phyloP scores from a whole-genome alignment of 2,113 vertebrate genomes.

The Panthera uncia region DNA sequence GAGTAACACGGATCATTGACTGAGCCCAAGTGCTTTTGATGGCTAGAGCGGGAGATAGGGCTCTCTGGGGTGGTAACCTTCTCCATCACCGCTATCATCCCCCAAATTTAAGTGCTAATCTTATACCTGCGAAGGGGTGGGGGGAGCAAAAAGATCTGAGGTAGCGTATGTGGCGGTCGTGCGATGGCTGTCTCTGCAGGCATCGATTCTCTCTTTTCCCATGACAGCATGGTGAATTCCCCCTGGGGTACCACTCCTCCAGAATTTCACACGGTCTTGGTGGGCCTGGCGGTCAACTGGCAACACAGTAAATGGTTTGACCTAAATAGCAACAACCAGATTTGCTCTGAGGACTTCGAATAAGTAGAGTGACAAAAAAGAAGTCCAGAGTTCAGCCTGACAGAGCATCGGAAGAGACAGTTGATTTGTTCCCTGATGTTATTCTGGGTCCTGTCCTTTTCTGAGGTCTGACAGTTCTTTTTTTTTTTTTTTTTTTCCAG shows the following conservation, averaged over 20 bases:
- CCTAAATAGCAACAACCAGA: background rate
- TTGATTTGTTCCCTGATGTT: background rate
- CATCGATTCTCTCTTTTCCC: background rate
- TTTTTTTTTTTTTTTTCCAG: background rate
- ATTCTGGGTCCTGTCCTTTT: background rate
- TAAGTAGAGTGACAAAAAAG: background rate
- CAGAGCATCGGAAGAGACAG: background rate
- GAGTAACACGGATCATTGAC: background rate
- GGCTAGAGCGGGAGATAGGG: background rate
- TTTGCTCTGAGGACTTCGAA: slow-evolving; percentile 3
- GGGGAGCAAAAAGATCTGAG: background rate
- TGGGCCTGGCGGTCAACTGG: background rate
- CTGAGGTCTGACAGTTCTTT: background rate
- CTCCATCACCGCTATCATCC: background rate
- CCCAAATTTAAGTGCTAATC: background rate
- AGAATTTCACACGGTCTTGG: background rate
- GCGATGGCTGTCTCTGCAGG: background rate
- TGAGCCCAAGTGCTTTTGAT: background rate
- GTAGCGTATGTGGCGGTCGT: no score
- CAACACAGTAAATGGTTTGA: background rate
- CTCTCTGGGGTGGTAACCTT: background rate
- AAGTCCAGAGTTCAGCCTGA: background rate
- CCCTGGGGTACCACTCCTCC: background rate
- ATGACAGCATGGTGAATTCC: background rate
- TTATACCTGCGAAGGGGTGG: background rate